Conservation (phyloP, 2,888 invertebrate species). For the Coronaproctus castanopsis region DNA sequence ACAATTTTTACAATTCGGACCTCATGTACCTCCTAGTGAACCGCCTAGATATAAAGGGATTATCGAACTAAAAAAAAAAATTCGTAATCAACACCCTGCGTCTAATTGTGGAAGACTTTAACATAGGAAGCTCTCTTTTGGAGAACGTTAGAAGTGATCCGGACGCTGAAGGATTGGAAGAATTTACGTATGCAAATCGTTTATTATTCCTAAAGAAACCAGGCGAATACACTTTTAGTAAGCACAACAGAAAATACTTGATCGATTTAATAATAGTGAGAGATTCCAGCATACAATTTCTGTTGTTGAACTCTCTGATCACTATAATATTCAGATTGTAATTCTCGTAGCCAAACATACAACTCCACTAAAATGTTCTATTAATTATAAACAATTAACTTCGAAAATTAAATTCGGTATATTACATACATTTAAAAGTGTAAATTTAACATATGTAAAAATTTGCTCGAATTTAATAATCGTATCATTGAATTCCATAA, state of each 20-base stretch:
- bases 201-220: neutral
- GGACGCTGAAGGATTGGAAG: neutral
- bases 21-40: too few species aligned
- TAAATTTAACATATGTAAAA: too few species aligned
- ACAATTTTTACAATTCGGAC: too few species aligned
- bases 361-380: neutral
- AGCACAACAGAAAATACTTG: neutral
- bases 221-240: neutral
- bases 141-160: neutral
- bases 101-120: too few species aligned
- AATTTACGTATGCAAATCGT: neutral
- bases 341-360: neutral
- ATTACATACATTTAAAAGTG: neutral
- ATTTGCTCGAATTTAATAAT: too few species aligned
- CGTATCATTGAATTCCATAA: neutral
- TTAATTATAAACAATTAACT: neutral
- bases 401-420: neutral
- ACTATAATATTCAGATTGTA: neutral
- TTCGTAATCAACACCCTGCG: too few species aligned
- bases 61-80: too few species aligned
- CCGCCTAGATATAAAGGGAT: too few species aligned
- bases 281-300: neutral
- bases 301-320: neutral
- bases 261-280: neutral
- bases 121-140: neutral